Evolutionary conservation across 2,797 vertebrate species (phyloP).

Genomic region (Carduelis carduelis): DNA sequence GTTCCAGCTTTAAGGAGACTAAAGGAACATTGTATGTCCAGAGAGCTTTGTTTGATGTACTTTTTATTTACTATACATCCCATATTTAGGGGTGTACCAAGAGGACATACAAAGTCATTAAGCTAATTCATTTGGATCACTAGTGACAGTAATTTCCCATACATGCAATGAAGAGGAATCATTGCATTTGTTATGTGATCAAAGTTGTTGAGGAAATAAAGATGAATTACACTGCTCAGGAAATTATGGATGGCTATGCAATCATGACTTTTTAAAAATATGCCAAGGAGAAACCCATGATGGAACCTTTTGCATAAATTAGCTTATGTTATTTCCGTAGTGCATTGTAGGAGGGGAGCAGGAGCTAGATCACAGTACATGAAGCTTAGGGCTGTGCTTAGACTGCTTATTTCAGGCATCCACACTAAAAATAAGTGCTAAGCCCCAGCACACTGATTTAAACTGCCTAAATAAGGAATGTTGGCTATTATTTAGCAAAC

Average conservation of each 20-base stretch:
- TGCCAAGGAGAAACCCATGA: slow-evolving; percentile 25
- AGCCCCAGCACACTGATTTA: neutral
- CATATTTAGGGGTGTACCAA: neutral
- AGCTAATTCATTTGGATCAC: slow-evolving; percentile 5
- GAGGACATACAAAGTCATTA: neutral
- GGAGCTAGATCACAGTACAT: neutral
- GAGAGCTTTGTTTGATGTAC: neutral
- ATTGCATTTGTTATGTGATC: slow-evolving; percentile 19
- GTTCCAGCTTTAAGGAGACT: neutral
- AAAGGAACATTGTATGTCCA: neutral
- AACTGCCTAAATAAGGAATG: neutral
- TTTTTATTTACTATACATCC: neutral
- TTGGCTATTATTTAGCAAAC: neutral
- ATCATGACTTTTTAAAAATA: slow-evolving; percentile 48
- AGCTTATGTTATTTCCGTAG: neutral
- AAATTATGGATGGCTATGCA: slow-evolving; percentile 33
- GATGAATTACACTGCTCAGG: slow-evolving; percentile 21
- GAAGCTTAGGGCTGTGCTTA: neutral
- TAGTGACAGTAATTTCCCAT: slow-evolving; percentile 13
- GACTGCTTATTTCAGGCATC: neutral
- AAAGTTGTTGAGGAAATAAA: slow-evolving; percentile 39
- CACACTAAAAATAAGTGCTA: neutral
- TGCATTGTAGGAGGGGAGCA: neutral
- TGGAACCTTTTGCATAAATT: slow-evolving; percentile 40
- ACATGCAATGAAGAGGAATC: neutral